Evolutionary conservation across 1,140 invertebrate species (phyloP), one percentile per base, ranked within the genome.

Genomic region (Drosophila seguyi): DNA sequence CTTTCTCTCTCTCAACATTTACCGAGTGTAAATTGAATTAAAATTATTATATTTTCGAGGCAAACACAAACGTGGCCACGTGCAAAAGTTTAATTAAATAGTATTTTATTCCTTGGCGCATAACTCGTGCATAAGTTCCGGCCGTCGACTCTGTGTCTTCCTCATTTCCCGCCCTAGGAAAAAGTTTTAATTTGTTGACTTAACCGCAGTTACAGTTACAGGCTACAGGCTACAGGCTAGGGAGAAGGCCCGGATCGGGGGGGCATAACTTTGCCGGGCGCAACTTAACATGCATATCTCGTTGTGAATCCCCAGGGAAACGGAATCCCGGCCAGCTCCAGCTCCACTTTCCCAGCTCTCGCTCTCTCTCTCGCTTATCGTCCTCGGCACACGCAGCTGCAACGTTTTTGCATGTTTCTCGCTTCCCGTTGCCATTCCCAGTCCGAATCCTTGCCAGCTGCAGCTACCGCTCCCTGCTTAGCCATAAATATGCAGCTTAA

Each of bases 151-250:
- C n/a, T 22, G 20, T 8, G 31, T 36, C 50, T 7, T 36, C 60
- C 79, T 82, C 79, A 86, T 82, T 82, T 79, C 71, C 55, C 63
- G 16, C 10, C 31, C 20, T 53, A 31, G 29, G 81, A 82, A 87
- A 87, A 88, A 88, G 84, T 88, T 88, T 88, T 88, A 88, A 88
- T 90, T 88, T 88, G 84, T 88, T 88, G 85, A 88, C 84, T 88
- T 88, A 88, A 88, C 84, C 84, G 84, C 84, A 88, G 84, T 88
- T 88, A 88, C 84, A 87, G 83, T 83, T 88, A 88, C 84, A 44
- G 44, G 20, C 8, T 22, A 22, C 42, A 14, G 48, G 48, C 39
- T 41, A 44, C n/a, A 42, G 42, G n/a, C 3, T n/a, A 29, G 50
- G 29, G 31, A 38, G 22, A 16, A 60, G 39, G 18, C 63, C 67